These are phyloP conservation scores for Campopleginae sp. DNA, from an alignment of 2,888 invertebrate genomes.

Conservation along the genomic window DNA sequence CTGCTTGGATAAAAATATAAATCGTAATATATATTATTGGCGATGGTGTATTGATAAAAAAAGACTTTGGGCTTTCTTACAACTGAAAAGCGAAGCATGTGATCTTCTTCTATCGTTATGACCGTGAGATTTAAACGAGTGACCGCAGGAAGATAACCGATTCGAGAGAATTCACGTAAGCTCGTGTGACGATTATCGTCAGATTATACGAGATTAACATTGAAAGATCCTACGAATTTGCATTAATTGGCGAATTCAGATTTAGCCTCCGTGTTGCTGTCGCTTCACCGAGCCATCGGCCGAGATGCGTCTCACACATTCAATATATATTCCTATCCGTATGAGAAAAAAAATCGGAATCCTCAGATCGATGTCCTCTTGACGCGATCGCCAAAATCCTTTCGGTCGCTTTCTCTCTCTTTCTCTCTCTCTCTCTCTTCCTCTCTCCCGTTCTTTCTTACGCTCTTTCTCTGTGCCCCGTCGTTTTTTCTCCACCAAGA, in stretches of 20 bases:
- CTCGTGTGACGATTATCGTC: conserved; percentile 43
- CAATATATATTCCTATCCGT: not conserved
- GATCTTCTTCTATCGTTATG: conserved; percentile 37
- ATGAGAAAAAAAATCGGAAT: conserved; percentile 33
- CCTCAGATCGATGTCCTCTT: conserved; percentile 56
- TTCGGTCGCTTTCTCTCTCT: conserved; percentile 46
- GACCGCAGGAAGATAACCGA: conserved; percentile 49
- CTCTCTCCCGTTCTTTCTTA: not conserved
- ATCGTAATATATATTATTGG: conserved; percentile 1
- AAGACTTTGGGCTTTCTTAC: conserved; percentile 1
- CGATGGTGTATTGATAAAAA: not conserved
- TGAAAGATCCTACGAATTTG: conserved; percentile 45
- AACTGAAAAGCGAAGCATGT: conserved; percentile 8
- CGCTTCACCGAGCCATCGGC: not conserved
- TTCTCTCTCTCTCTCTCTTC: not conserved
- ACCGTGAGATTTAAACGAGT: conserved; percentile 50
- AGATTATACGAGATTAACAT: conserved; percentile 56
- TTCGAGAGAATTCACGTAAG: conserved; percentile 53
- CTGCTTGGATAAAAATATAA: not conserved
- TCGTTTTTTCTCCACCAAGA: not conserved
- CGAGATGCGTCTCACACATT: conserved; percentile 38
- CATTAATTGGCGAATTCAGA: conserved; percentile 53
- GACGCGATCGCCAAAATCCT: conserved; percentile 51
- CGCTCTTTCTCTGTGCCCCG: not conserved
- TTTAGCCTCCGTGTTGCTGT: not conserved